phyloP scores from a whole-genome alignment of 2,113 vertebrate genomes.

The Micromys minutus region DNA sequence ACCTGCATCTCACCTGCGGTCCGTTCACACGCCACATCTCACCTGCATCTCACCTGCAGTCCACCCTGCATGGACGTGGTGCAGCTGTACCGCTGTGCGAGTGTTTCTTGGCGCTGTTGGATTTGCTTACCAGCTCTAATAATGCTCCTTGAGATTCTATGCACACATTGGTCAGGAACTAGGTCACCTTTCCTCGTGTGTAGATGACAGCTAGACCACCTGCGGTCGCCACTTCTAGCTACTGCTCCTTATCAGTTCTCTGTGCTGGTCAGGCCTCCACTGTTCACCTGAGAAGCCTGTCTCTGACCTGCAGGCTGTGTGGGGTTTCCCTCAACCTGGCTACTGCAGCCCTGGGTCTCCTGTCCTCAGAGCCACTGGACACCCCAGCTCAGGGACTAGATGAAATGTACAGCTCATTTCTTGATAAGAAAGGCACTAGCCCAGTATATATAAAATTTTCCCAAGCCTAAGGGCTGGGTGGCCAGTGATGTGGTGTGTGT shows the following conservation, averaged over 20 bases:
- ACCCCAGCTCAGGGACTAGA: not conserved
- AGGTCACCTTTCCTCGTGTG: too few species aligned
- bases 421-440: not conserved
- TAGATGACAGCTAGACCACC: not conserved
- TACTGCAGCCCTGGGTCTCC: not conserved
- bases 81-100: too few species aligned
- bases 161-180: not conserved
- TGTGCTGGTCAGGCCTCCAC: not conserved
- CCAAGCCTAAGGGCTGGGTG: not conserved
- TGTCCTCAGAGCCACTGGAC: not conserved
- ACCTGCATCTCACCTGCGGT: too few species aligned
- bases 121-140: not conserved
- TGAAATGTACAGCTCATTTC: not conserved
- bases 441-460: not conserved
- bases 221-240: too few species aligned
- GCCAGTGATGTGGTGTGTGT: not conserved
- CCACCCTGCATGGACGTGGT: too few species aligned
- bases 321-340: not conserved
- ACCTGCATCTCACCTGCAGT: too few species aligned
- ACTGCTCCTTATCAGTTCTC: not conserved
- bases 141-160: not conserved
- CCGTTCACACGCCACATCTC: too few species aligned
- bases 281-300: not conserved
- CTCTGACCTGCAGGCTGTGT: not conserved
- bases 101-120: not conserved